Evolutionary conservation across 2,888 invertebrate genomes (phyloP).

Genomic region (Luperina nickerlii): DNA sequence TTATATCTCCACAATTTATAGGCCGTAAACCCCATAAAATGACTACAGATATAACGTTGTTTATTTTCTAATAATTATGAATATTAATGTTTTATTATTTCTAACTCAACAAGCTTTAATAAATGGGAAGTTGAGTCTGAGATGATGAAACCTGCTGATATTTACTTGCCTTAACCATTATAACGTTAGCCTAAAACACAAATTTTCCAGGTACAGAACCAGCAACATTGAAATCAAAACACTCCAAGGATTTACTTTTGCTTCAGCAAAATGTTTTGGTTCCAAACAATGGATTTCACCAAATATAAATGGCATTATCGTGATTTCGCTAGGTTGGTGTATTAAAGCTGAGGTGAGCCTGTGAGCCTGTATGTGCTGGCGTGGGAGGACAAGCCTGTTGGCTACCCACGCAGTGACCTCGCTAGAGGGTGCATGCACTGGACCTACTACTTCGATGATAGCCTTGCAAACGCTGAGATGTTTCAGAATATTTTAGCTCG

Average conservation of each 20-base stretch:
- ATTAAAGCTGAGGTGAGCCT: conserved; percentile 79
- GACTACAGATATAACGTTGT: conserved; percentile 51
- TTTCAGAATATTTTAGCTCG: conserved; percentile 38
- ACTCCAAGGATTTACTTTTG: conserved; percentile 48
- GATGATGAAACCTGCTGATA: conserved; percentile 3
- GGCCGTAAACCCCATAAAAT: conserved; percentile 59
- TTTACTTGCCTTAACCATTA: not conserved
- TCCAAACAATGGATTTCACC: conserved; percentile 64
- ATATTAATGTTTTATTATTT: conserved; percentile 61
- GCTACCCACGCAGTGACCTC: conserved; percentile 86
- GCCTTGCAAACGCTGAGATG: conserved; percentile 57
- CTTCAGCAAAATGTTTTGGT: conserved; percentile 54
- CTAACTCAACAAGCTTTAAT: conserved; percentile 44
- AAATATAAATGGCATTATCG: conserved; percentile 66
- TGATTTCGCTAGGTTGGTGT: conserved; percentile 70
- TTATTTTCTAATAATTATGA: conserved; percentile 65
- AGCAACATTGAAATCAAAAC: conserved; percentile 28
- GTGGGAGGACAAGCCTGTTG: conserved; percentile 85
- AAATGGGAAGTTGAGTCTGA: conserved; percentile 31
- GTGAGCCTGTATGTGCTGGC: conserved; percentile 71
- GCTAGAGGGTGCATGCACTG: conserved; percentile 74
- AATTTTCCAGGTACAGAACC: not conserved
- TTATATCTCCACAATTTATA: conserved; percentile 61
- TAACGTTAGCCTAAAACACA: not conserved
- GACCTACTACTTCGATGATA: conserved; percentile 68